A percentile compares a stretch with the other conserved stretches of the same genome.
Evolutionary conservation across 2,113 vertebrate genomes (phyloP).

Genomic region (Morone chrysops): DNA sequence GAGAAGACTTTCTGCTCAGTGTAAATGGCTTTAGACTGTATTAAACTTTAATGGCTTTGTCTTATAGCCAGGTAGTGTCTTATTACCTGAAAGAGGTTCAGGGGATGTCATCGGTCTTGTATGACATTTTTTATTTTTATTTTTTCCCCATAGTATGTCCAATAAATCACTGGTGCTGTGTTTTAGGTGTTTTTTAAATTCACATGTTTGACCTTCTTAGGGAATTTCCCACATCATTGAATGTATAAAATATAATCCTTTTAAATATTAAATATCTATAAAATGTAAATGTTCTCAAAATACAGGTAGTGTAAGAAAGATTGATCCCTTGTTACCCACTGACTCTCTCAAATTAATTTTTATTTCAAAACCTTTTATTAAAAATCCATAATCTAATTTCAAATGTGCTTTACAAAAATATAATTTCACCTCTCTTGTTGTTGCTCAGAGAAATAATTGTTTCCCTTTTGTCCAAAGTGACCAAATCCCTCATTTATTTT

Average conservation of each 20-base stretch:
- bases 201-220: background rate
- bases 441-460: background rate
- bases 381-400: background rate
- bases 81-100: conserved; percentile 16
- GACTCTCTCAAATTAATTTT: background rate
- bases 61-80: conserved; percentile 24
- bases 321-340: background rate
- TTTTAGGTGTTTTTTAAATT: background rate
- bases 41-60: conserved; percentile 37
- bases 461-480: background rate
- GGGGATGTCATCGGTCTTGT: background rate
- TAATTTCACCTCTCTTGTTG: background rate
- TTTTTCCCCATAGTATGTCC: background rate
- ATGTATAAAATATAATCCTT: background rate
- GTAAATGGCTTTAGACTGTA: conserved; percentile 32
- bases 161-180: background rate
- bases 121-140: background rate
- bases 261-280: background rate
- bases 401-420: background rate
- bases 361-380: background rate
- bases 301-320: background rate
- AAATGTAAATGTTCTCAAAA: background rate
- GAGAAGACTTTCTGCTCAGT: conserved; percentile 15
- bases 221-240: background rate
- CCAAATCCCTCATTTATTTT: too few relatives aligned